phyloP scores from a whole-genome alignment of 1,140 invertebrate species.

The Sitobion miscanthi region DNA sequence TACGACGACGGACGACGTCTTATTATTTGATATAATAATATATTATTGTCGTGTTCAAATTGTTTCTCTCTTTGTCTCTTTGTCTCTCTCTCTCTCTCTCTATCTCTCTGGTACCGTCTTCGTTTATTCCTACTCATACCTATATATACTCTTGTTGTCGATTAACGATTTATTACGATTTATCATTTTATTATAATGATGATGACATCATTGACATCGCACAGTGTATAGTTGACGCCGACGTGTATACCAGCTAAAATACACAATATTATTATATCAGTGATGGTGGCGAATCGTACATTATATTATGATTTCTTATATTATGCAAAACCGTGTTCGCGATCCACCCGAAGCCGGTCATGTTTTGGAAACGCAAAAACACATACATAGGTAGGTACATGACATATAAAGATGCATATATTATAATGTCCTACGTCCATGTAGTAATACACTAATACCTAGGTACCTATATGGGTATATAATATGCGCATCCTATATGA shows the following conservation, averaged over 20 bases:
- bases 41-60: neutral
- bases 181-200: neutral
- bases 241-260: neutral
- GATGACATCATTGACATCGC: neutral
- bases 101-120: neutral
- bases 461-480: too few species aligned
- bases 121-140: neutral
- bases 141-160: neutral
- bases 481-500: neutral
- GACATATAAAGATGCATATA: neutral
- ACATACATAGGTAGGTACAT: neutral
- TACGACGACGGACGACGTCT: neutral
- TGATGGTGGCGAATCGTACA: neutral
- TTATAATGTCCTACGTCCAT: neutral
- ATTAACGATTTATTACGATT: neutral
- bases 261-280: neutral
- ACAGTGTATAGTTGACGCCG: neutral
- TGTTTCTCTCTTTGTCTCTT: neutral
- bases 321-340: neutral
- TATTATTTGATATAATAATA: neutral
- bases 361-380: neutral
- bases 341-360: neutral
- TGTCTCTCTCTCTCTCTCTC: neutral
- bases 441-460: neutral
- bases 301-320: neutral